phyloP scores from a whole-genome alignment of 1,140 invertebrate species.

The Monomorium pharaonis region DNA sequence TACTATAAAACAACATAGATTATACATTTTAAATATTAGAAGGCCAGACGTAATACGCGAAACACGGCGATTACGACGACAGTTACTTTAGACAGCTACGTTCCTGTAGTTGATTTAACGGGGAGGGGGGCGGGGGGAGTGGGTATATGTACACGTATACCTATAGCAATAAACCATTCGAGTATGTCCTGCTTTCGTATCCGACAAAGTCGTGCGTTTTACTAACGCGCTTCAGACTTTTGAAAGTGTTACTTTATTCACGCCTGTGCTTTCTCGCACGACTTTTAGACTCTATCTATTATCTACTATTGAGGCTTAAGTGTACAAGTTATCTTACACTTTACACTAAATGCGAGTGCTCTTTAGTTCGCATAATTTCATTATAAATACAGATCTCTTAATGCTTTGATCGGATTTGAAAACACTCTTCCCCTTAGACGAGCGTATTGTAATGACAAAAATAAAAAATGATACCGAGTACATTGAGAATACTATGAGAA shows the following conservation, averaged over 20 bases:
- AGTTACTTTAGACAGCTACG: conserved; percentile 76
- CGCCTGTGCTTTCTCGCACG: conserved; percentile 75
- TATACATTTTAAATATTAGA: conserved; percentile 74
- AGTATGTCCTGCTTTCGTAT: conserved; percentile 79
- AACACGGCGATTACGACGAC: conserved; percentile 70
- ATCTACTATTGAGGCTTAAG: conserved; percentile 76
- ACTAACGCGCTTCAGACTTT: conserved; percentile 51
- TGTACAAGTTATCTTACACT: conserved; percentile 75
- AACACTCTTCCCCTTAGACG: not conserved
- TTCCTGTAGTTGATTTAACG: conserved; percentile 72
- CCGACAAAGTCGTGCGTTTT: conserved; percentile 70
- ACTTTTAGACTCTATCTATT: conserved; percentile 72
- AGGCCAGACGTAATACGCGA: conserved; percentile 73
- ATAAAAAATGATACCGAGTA: not conserved
- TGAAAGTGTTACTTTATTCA: conserved; percentile 74
- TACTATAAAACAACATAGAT: conserved; percentile 74
- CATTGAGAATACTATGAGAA: not conserved
- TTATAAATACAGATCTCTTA: not conserved
- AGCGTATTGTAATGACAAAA: not conserved
- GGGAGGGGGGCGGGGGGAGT: conserved; percentile 31
- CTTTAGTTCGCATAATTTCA: conserved; percentile 22
- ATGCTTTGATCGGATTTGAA: conserved; percentile 25
- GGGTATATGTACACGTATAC: conserved; percentile 62
- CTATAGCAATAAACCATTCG: conserved; percentile 80
- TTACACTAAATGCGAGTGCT: conserved; percentile 72